Conservation (phyloP, 2,797 vertebrate genomes). For the Gobionotothen gibberifrons region DNA sequence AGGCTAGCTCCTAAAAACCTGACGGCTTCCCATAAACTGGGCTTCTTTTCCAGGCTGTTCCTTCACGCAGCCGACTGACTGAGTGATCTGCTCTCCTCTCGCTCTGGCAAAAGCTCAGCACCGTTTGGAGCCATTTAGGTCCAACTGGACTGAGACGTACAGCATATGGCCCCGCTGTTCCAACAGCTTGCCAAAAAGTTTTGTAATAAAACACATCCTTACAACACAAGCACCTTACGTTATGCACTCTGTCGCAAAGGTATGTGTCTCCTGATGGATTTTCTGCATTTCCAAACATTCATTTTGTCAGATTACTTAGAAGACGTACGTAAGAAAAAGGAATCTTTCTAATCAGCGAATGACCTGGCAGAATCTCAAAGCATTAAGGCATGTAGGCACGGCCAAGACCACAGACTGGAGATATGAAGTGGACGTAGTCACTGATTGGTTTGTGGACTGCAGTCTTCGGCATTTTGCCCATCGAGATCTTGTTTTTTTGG, state of each 20-base stretch:
- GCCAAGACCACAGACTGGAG: too few species aligned
- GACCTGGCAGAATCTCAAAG: too few species aligned
- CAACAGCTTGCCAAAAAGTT: constrained; percentile 55
- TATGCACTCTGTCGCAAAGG: neutral
- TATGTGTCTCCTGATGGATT: constrained; percentile 11
- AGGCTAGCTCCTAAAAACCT: constrained; percentile 6
- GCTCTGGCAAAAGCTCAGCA: constrained; percentile 52
- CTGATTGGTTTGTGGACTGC: too few species aligned
- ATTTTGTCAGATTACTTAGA: neutral
- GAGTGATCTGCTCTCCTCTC: constrained; percentile 50
- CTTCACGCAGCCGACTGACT: constrained; percentile 30
- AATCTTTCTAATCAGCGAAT: too few species aligned
- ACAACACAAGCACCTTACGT: constrained; percentile 12
- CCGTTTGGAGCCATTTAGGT: constrained; percentile 57
- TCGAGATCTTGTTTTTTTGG: too few species aligned
- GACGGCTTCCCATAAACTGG: constrained; percentile 26
- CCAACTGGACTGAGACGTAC: constrained; percentile 66
- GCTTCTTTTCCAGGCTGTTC: constrained; percentile 20
- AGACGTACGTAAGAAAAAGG: neutral
- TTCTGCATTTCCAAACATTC: neutral
- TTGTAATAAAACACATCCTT: constrained; percentile 40
- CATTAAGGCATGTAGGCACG: too few species aligned
- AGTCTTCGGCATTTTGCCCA: too few species aligned
- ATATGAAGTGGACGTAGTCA: too few species aligned
- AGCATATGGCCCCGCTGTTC: constrained; percentile 69